These are phyloP conservation scores for Spea multiplicata DNA, from an alignment of 2,113 vertebrate species.

Conservation along the genomic window DNA sequence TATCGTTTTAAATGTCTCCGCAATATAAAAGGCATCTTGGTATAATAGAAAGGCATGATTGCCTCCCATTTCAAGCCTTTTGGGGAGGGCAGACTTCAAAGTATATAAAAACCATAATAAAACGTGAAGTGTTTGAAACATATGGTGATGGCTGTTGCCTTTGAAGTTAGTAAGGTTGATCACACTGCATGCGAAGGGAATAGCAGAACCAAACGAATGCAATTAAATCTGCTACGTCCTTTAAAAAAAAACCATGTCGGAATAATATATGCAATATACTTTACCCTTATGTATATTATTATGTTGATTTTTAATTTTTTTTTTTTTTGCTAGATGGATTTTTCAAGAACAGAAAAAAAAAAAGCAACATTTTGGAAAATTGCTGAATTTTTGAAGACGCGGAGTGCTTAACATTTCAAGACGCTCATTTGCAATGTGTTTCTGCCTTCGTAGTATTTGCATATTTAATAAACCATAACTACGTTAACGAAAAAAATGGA, in stretches of 20 bases:
- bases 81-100: conserved; percentile 14
- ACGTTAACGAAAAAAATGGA: conserved; percentile 54
- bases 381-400: conserved; percentile 37
- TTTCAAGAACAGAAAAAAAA: conserved; percentile 35
- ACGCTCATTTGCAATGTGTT: conserved; percentile 56
- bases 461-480: conserved; percentile 58
- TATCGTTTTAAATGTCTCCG: background rate
- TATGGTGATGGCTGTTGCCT: conserved; percentile 12
- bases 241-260: conserved; percentile 31
- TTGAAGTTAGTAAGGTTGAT: conserved; percentile 47
- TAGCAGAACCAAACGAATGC: conserved; percentile 52
- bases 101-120: conserved; percentile 22
- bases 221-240: conserved; percentile 52
- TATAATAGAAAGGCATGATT: conserved; percentile 1
- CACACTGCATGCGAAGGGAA: conserved; percentile 50
- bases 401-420: conserved; percentile 33
- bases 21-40: background rate
- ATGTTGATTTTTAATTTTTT: conserved; percentile 42
- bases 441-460: conserved; percentile 57
- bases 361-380: conserved; percentile 37
- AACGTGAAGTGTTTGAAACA: conserved; percentile 38
- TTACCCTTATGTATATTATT: conserved; percentile 52
- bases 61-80: conserved; percentile 16
- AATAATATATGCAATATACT: conserved; percentile 42
- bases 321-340: conserved; percentile 36